Evolutionary conservation across 1,140 invertebrate genomes (phyloP).

Genomic region (Drosophila biarmipes): DNA sequence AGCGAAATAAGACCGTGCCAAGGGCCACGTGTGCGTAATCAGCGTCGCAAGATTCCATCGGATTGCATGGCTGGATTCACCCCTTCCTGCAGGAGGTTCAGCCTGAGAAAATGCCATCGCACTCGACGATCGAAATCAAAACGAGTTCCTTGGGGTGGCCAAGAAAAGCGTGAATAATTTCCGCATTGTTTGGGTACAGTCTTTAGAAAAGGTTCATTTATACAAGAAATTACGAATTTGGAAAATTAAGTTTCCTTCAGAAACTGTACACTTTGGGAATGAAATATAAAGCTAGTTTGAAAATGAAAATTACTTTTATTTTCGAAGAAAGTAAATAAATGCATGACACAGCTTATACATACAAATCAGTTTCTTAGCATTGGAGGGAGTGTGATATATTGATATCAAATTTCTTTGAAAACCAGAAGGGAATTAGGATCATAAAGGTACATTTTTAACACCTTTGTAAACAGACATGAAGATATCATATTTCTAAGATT

Average conservation of each 20-base stretch:
- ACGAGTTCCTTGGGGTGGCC: constrained; percentile 32
- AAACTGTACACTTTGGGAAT: background rate
- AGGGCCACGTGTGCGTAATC: constrained; percentile 62
- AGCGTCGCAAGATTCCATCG: constrained; percentile 41
- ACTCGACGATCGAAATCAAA: constrained; percentile 54
- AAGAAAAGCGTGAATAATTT: constrained; percentile 3
- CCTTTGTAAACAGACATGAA: background rate
- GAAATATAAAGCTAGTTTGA: background rate
- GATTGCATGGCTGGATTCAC: constrained; percentile 11
- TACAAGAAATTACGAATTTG: background rate
- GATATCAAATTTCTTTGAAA: background rate
- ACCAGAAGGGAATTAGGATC: background rate
- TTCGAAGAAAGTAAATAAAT: background rate
- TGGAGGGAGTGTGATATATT: background rate
- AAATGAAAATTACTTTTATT: background rate
- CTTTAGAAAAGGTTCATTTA: background rate
- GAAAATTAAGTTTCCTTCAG: background rate
- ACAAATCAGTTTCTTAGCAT: background rate
- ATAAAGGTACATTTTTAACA: background rate
- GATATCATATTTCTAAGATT: background rate
- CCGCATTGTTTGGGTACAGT: constrained; percentile 8
- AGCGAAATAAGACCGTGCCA: constrained; percentile 11
- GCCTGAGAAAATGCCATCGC: constrained; percentile 53
- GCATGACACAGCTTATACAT: background rate
- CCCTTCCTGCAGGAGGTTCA: constrained; percentile 8